Conservation (phyloP, 2,797 vertebrate species). For the Neosalanx taihuensis region DNA sequence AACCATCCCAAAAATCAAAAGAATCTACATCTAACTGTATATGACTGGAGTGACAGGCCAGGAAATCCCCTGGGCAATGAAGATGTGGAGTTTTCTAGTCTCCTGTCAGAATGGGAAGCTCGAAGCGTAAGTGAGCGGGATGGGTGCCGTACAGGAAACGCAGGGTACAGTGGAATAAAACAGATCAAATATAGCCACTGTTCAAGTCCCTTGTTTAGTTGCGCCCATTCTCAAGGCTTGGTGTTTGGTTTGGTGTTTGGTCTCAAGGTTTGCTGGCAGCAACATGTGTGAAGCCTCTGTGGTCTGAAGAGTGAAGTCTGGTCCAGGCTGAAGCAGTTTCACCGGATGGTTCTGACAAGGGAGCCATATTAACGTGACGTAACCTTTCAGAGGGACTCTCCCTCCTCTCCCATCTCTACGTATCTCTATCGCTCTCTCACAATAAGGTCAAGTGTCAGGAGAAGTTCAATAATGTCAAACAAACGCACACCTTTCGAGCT, state of each 20-base stretch:
- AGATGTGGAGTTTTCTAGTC: conserved; percentile 35
- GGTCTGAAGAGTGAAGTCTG: neutral
- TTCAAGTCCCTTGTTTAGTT: neutral
- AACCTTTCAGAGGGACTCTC: neutral
- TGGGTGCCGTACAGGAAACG: neutral
- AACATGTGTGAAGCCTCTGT: conserved; percentile 4
- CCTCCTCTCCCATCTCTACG: neutral
- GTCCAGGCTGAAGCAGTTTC: conserved; percentile 2
- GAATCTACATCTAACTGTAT: conserved; percentile 10
- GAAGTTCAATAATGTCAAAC: too few species aligned
- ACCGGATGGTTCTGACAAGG: conserved; percentile 30
- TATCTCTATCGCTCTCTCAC: neutral
- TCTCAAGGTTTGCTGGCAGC: neutral
- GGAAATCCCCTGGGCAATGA: conserved; percentile 28
- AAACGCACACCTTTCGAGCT: too few species aligned
- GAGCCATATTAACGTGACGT: conserved; percentile 31
- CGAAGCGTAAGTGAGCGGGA: neutral
- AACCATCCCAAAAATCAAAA: conserved; percentile 22
- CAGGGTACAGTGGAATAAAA: neutral
- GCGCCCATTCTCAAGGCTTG: neutral
- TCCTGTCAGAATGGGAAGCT: conserved; percentile 37
- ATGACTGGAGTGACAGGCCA: conserved; percentile 27
- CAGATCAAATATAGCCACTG: too few species aligned
- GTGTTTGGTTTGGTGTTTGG: too few species aligned
- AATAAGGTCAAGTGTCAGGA: too few species aligned